Conservation (phyloP, 1,140 invertebrate species). For the Euglossa dilemma region DNA sequence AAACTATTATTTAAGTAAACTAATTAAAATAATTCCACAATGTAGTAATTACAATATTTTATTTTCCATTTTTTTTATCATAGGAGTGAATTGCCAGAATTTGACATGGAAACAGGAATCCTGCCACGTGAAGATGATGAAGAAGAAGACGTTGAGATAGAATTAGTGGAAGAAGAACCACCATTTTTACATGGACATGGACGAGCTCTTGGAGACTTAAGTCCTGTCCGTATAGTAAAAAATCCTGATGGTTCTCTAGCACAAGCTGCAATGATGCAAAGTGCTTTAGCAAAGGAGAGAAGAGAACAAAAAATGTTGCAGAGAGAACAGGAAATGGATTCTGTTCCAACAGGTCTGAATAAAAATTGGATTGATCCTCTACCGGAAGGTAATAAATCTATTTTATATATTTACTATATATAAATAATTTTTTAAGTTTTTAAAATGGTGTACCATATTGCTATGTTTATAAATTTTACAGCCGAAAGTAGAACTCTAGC, state of each 20-base stretch:
- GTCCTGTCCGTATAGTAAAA: conserved; percentile 98
- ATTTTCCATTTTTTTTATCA: conserved; percentile 84
- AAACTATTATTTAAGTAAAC: conserved; percentile 8
- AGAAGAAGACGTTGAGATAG: conserved; percentile 99
- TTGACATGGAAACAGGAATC: conserved; percentile 94
- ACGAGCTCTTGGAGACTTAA: conserved; percentile 94
- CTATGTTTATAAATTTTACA: conserved; percentile 50
- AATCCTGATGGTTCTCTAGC: conserved; percentile 99
- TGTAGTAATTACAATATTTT: conserved; percentile 66
- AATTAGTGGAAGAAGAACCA: conserved; percentile 99
- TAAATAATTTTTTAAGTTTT: not conserved
- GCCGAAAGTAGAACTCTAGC: conserved; percentile 87
- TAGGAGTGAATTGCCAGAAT: conserved; percentile 94
- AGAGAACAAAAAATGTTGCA: conserved; percentile 96
- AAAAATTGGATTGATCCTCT: conserved; percentile 98
- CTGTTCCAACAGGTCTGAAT: conserved; percentile 90
- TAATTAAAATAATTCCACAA: not conserved
- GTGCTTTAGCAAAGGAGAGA: conserved; percentile 97
- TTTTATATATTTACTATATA: not conserved
- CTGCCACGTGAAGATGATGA: conserved; percentile 94
- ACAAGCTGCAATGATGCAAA: conserved; percentile 99
- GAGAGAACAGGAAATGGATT: conserved; percentile 95
- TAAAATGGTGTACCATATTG: not conserved
- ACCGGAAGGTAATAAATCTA: conserved; percentile 86
- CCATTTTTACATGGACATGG: conserved; percentile 97